These are phyloP conservation scores for Sphaerophoria rueppellii DNA, from an alignment of 2,888 invertebrate genomes.

Conservation along the genomic window DNA sequence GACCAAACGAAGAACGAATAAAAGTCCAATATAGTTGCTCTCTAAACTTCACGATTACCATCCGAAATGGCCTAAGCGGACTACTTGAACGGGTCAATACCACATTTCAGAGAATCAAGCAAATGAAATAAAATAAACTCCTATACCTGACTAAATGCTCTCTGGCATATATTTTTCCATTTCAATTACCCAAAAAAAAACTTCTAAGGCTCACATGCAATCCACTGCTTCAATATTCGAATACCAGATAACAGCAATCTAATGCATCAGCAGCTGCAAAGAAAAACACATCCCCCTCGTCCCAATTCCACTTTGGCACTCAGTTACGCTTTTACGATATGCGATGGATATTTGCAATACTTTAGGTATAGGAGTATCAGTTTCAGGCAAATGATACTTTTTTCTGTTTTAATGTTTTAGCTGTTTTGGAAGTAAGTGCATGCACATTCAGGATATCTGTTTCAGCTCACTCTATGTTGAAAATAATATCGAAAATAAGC, in stretches of 20 bases:
- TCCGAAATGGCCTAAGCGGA: constrained; percentile 54
- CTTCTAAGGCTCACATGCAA: constrained; percentile 27
- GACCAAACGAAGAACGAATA: constrained; percentile 4
- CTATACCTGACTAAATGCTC: constrained; percentile 49
- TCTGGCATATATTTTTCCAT: constrained; percentile 59
- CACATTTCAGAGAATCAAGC: constrained; percentile 2
- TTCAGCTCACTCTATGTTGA: constrained; percentile 55
- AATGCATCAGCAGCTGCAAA: constrained; percentile 70
- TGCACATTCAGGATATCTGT: constrained; percentile 68
- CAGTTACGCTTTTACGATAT: constrained; percentile 17
- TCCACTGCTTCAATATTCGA: constrained; percentile 43
- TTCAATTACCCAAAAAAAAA: constrained; percentile 66
- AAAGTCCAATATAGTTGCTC: background rate
- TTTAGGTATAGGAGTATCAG: no score
- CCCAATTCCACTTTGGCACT: constrained; percentile 4
- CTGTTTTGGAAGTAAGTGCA: constrained; percentile 69
- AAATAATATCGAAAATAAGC: constrained; percentile 72
- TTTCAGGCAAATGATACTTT: background rate
- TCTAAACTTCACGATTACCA: constrained; percentile 48
- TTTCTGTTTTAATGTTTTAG: constrained; percentile 14
- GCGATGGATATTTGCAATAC: constrained; percentile 26
- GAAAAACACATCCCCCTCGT: constrained; percentile 46
- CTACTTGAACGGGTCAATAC: constrained; percentile 34
- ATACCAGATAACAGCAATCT: constrained; percentile 67
- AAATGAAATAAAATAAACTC: constrained; percentile 53